A percentile compares a stretch with the other conserved stretches of the same genome.
phyloP scores from a whole-genome alignment of 1,140 invertebrate genomes.

The Mactra quadrangularis region DNA sequence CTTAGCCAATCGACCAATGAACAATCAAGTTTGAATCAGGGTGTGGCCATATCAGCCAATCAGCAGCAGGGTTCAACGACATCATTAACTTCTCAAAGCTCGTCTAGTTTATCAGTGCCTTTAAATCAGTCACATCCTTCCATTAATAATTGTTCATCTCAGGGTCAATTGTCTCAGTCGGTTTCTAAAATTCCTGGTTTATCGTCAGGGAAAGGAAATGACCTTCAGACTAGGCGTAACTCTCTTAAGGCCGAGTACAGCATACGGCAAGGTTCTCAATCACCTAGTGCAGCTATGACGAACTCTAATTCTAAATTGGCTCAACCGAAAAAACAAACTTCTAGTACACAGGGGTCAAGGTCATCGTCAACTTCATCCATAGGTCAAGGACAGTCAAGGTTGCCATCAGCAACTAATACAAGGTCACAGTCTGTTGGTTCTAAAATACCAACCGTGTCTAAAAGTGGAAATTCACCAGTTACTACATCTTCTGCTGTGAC shows the following conservation, averaged over 20 bases:
- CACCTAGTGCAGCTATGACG: neutral
- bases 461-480: neutral
- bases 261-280: conserved; percentile 44
- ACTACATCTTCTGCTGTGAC: neutral
- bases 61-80: conserved; percentile 3
- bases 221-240: conserved; percentile 29
- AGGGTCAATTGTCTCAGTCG: conserved; percentile 23
- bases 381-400: conserved; percentile 51
- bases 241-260: conserved; percentile 52
- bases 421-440: conserved; percentile 50
- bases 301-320: conserved; percentile 43
- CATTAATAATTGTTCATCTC: conserved; percentile 18
- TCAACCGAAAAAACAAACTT: conserved; percentile 6
- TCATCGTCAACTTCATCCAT: conserved; percentile 13
- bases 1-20: conserved; percentile 30
- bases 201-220: conserved; percentile 11
- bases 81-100: conserved; percentile 1
- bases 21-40: conserved; percentile 46
- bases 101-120: conserved; percentile 35
- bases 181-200: conserved; percentile 46
- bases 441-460: conserved; percentile 42
- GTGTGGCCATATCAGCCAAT: conserved; percentile 33
- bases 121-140: conserved; percentile 43
- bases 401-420: conserved; percentile 27
- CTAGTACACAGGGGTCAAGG: neutral